Evolutionary conservation across 2,888 invertebrate genomes (phyloP).

Genomic region (Mermis nigrescens): DNA sequence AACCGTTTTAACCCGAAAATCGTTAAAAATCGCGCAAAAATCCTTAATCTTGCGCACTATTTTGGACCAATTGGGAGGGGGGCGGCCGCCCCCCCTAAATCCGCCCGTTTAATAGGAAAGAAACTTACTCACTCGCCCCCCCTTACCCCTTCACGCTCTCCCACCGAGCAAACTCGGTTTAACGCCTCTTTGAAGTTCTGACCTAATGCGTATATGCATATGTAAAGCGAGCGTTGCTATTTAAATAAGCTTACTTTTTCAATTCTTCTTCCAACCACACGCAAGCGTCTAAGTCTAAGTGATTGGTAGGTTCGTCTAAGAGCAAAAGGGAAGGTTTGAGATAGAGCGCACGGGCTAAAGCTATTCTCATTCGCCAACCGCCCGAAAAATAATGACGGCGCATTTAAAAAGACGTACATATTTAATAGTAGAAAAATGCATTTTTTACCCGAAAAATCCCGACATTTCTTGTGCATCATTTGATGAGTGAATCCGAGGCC

Average conservation of each 20-base stretch:
- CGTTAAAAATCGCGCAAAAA: too few species aligned
- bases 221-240: too few species aligned
- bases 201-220: too few species aligned
- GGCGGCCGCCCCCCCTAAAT: too few species aligned
- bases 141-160: too few species aligned
- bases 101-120: too few species aligned
- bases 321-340: conserved; percentile 42
- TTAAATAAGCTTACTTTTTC: conserved; percentile 45
- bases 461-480: conserved; percentile 49
- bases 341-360: conserved; percentile 42
- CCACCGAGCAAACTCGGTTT: too few species aligned
- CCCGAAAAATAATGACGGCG: conserved; percentile 26
- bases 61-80: too few species aligned
- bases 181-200: too few species aligned
- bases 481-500: conserved; percentile 73
- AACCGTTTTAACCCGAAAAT: too few species aligned
- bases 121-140: too few species aligned
- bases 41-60: too few species aligned
- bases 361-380: conserved; percentile 47
- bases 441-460: conserved; percentile 40
- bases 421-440: neutral
- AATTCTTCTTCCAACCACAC: conserved; percentile 98
- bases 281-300: conserved; percentile 68
- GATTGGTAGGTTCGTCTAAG: conserved; percentile 44
- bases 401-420: neutral